phyloP scores from a whole-genome alignment of 2,113 vertebrate genomes.

The Pelusios castaneus region DNA sequence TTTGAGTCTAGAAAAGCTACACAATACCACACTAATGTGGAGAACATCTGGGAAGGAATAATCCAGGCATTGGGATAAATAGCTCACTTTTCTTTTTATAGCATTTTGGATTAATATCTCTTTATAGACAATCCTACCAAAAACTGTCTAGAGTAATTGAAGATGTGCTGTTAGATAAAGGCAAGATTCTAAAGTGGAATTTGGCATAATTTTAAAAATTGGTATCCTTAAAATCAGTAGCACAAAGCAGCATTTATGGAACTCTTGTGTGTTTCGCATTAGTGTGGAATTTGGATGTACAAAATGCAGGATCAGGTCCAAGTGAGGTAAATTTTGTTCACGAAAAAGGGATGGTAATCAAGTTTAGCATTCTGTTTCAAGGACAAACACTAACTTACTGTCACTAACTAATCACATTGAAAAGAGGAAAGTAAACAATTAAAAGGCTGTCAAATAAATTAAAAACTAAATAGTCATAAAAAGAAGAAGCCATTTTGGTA shows the following conservation, averaged over 20 bases:
- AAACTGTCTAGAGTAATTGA: background rate
- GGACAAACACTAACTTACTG: background rate
- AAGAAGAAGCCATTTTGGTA: background rate
- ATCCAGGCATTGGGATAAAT: rapidly evolving
- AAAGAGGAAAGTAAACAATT: background rate
- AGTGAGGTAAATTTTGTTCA: background rate
- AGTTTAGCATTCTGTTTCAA: background rate
- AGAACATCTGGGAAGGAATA: background rate
- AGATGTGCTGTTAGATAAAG: background rate
- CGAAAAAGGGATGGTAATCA: background rate
- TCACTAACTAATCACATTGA: background rate
- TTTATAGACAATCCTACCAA: background rate
- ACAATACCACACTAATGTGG: background rate
- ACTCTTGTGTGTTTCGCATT: background rate
- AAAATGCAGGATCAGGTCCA: background rate
- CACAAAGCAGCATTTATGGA: background rate
- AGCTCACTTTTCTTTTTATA: background rate
- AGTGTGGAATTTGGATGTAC: background rate
- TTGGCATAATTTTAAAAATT: background rate
- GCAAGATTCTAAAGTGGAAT: background rate
- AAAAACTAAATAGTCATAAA: background rate
- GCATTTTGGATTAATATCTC: background rate
- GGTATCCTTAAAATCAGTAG: background rate
- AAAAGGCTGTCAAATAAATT: background rate
- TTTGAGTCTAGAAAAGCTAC: background rate